Evolutionary conservation across 2,888 invertebrate genomes (phyloP).

Genomic region (Stenchaetothrips biformis): DNA sequence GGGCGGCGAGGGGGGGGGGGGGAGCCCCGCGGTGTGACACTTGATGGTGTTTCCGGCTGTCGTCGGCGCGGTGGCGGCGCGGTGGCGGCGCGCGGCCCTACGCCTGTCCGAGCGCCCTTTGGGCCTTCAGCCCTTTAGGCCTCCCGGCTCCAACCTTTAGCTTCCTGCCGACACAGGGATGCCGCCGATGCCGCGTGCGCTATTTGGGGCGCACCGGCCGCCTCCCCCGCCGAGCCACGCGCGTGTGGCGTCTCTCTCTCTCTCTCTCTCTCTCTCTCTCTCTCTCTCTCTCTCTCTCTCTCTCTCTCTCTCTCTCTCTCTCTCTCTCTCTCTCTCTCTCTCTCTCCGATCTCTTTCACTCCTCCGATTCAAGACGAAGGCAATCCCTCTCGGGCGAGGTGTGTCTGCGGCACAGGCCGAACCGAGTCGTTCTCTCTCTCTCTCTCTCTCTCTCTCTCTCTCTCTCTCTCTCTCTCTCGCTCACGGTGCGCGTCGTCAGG

Average conservation of each 20-base stretch:
- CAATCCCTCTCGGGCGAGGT: too few species aligned
- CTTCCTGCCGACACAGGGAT: background rate
- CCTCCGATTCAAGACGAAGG: too few species aligned
- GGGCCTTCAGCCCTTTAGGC: background rate
- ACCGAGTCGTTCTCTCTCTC: background rate
- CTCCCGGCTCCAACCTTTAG: background rate
- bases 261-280: background rate
- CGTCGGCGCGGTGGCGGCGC: too few species aligned
- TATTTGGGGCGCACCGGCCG: background rate
- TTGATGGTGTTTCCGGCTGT: too few species aligned
- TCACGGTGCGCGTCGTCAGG: too few species aligned
- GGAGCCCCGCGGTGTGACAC: too few species aligned
- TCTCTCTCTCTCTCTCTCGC: too few species aligned
- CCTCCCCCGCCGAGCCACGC: too few species aligned
- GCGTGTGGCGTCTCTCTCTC: background rate
- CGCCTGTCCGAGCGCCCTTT: background rate
- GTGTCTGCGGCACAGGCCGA: background rate
- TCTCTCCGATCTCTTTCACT: background rate
- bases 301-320: constrained; percentile 1
- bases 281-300: background rate
- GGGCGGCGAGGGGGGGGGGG: too few species aligned
- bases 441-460: too few species aligned
- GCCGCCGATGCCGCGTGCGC: background rate
- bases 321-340: background rate
- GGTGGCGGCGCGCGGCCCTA: too few species aligned